Conservation (phyloP, 2,888 invertebrate genomes). For the Volucella inanis region DNA sequence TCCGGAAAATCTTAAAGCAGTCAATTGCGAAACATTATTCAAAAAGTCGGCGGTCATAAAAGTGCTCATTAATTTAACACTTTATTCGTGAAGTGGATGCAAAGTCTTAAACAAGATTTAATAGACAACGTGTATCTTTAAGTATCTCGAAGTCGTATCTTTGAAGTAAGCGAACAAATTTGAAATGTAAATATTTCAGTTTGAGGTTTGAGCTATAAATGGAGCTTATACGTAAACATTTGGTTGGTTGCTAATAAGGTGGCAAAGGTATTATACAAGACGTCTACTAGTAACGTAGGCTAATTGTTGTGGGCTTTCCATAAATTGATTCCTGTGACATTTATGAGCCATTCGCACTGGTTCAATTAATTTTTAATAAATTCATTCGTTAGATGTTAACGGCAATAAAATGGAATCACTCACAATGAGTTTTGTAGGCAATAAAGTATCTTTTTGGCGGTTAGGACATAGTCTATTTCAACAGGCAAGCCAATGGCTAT, state of each 20-base stretch:
- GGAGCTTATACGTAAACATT: neutral
- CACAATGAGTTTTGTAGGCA: neutral
- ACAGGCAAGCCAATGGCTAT: no score
- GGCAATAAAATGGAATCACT: conserved; percentile 5
- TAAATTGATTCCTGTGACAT: conserved; percentile 32
- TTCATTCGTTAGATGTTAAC: conserved; percentile 35
- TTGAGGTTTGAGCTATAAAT: conserved; percentile 4
- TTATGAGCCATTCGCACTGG: conserved; percentile 29
- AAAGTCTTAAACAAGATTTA: neutral
- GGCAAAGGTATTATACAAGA: neutral
- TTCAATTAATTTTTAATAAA: conserved; percentile 15
- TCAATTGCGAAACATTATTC: conserved; percentile 32
- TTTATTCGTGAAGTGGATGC: neutral
- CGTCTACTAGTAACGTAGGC: neutral
- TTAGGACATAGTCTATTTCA: no score
- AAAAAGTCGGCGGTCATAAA: conserved; percentile 15
- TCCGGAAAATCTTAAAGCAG: neutral
- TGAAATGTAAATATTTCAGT: conserved; percentile 15
- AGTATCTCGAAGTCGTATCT: neutral
- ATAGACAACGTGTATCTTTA: neutral
- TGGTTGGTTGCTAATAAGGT: neutral
- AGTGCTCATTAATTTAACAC: neutral
- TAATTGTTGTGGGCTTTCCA: conserved; percentile 41
- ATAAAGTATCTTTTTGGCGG: no score
- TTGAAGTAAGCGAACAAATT: neutral